Evolutionary conservation across 2,113 vertebrate species (phyloP), one percentile per base, ranked within the genome.

Genomic region (Otocyon megalotis): DNA sequence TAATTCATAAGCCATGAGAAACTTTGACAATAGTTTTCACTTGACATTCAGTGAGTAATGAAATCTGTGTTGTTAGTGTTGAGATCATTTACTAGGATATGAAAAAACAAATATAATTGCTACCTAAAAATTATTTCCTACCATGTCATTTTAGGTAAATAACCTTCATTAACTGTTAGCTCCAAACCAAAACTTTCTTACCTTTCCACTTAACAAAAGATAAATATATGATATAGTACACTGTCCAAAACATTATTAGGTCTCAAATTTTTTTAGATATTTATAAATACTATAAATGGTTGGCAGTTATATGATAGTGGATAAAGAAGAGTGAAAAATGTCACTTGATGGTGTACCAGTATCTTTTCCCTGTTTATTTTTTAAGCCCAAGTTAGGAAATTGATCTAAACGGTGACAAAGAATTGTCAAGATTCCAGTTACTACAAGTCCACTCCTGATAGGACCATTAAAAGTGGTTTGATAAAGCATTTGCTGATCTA

Each of bases 81-180:
- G 69, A 92, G 56, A 87, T 9, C 87, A 14, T 90, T 87, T 93
- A 89, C 30, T 87, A 69, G 43, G 5, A 92, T 83, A 48, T 92
- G 50, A 87, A 85, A 96, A 93, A 63, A 3, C 32, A 96, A 69
- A 89, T 87, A 77, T 50, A 94, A 86, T 67, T 96, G n/a, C 88
- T 92, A 91, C 4, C 24, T 54, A 54, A 82, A 92, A 93, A 63
- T 67, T 72, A 8, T n/a, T 8, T 93, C 56, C 67, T 94, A 32
- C 11, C 5, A 43, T 91, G 83, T 95, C 30, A 56, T 92, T 97
- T 90, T 84, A 88, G 79, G 56, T 95, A 81, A 96, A 76, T 94
- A 74, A 69, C 35, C 62, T 95, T 93, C 19, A 43, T 93, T 85
- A 90, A 87, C 28, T 65, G 5, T 89, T 83, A 6, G 67, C 13